Evolutionary conservation across 2,888 invertebrate genomes (phyloP), one percentile per base, ranked within the genome.

Genomic region (Noctua comes): DNA sequence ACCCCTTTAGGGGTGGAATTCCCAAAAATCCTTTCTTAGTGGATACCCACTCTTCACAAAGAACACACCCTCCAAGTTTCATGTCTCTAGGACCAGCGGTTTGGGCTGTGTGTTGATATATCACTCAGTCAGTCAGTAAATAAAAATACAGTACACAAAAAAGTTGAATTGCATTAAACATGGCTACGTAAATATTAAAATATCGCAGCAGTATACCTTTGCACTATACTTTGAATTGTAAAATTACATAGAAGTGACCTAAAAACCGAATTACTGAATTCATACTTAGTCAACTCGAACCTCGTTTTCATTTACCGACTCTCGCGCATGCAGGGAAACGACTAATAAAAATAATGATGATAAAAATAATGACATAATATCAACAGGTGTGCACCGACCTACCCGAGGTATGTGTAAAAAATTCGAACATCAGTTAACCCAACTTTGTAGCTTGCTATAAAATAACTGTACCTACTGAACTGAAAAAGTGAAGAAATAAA

Each of bases 281-380:
- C 7, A 31, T 66, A 27, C 27, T 36, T 36, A 31, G 51, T 46
- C n/a, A 46, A 36, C 46, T 46, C 16, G 7, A 24, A n/a, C 21
- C 31, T 36, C 21, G 24, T 66, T 57, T 24, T 40, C 3, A 66
- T 36, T 46, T 10, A 36, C 13, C n/a, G 21, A 36, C 1, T 11
- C 8, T 11, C 13, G 7, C 31, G 18, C 46, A 18, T 13, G 13
- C 36, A 31, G 1, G 10, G 13, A 79, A 46, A 59, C 10, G 13
- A 59, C 46, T 48, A 79, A 62, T 62, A 51, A 40, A 68, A 51
- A 43, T 51, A 51, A 24, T 51, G 1, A 36, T n/a, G n/a, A 62
- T 62, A 51, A 40, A 68, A 51, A 43, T 51, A 51, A 24, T 51
- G 1, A 36, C 36, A 2, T 27, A 27, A 18, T 51, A 5, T 40